Base-by-base conservation (phyloP, 1,140 invertebrate genomes). In the Rhynchophorus ferrugineus region DNA sequence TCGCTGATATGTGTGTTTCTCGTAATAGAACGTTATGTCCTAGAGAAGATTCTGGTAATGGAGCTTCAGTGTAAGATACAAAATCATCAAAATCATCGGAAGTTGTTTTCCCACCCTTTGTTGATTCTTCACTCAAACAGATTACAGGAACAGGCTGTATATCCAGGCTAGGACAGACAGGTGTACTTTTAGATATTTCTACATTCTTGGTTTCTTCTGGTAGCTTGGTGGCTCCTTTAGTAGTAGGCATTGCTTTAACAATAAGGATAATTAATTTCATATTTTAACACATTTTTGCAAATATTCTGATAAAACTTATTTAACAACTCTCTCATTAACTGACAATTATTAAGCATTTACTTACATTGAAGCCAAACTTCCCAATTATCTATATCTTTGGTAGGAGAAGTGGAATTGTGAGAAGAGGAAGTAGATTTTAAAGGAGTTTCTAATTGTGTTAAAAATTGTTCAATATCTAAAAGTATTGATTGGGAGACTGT, bases 321-420 rank as follows among this genome's bases (percentile, higher is more conserved):
- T 33, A 6, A 5, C 29, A 33, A 33, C 11, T 33, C 11, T 33
- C 29, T 33, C 5, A 5, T 33, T 33, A 5, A 13, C 3, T 37
- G 8, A 37, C 35, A 5, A 8, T 37, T 5, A 7, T 3, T 8
- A 7, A 18, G 38, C 3, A 37, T 22, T 35, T 65, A 68, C 66
- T 68, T 64, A 68, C 66, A 59, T 49, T 61, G 54, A 52, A 68
- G 57, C 66, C 66, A 68, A 35, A 61, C 49, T 46, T 68, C 63
- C 66, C 64, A 68, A 47, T 61, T 62, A 24, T 65, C 62, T 17
- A 57, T 52, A n/a, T 61, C 60, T 22, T 57, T 56, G 21, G 37
- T 35, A 13, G 57, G 44, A 34, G 54, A 52, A 11, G 38, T 14
- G 16, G 55, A 56, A 43, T 44, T 50, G 24, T 49, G 38, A n/a